These are phyloP conservation scores for Megaptera novaeangliae DNA, from an alignment of 2,113 vertebrate genomes.

Conservation along the genomic window DNA sequence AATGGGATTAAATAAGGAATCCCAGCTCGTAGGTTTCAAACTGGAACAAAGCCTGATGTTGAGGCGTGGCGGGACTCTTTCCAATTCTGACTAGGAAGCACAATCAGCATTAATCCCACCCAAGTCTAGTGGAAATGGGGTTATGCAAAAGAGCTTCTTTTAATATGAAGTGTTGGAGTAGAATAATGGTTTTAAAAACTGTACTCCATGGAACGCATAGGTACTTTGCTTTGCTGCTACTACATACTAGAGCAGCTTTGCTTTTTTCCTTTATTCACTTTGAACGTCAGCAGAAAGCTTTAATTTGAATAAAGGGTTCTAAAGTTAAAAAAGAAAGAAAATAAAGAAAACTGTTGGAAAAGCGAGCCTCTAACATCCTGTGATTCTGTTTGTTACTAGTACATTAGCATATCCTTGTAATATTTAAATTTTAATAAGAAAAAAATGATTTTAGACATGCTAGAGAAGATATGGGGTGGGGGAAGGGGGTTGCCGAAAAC, in stretches of 20 bases:
- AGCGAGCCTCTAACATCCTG: not conserved
- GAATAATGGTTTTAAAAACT: not conserved
- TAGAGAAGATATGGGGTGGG: not conserved
- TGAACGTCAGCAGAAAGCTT: not conserved
- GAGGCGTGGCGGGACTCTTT: accelerated
- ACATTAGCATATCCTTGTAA: not conserved
- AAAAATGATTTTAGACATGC: not conserved
- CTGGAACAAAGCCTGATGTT: not conserved
- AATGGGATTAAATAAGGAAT: not conserved
- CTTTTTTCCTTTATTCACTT: not conserved
- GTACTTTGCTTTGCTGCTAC: not conserved
- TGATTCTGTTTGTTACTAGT: not conserved
- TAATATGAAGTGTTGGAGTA: not conserved
- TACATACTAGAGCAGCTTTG: not conserved
- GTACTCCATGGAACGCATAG: not conserved
- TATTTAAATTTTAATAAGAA: not conserved
- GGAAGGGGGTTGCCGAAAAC: not conserved
- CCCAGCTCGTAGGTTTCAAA: not conserved
- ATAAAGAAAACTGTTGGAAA: not conserved
- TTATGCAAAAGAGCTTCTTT: not conserved
- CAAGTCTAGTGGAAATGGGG: not conserved
- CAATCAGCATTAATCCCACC: not conserved
- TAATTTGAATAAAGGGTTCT: not conserved
- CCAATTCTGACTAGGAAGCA: not conserved
- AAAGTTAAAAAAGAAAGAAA: not conserved